phyloP scores from a whole-genome alignment of 2,888 invertebrate genomes.

The Drosophila atroscutellata region DNA sequence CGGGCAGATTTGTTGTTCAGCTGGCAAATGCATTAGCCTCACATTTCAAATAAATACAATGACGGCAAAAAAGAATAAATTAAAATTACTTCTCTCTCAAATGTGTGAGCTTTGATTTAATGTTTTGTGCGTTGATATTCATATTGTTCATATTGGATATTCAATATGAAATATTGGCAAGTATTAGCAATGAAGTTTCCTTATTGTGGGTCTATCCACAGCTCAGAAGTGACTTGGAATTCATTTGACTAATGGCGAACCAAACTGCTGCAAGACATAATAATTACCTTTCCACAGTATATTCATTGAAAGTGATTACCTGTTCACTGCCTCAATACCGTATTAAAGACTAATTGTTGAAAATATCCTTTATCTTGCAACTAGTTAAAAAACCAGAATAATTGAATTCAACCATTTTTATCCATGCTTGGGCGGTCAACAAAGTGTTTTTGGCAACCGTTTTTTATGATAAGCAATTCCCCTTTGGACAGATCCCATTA shows the following conservation, averaged over 20 bases:
- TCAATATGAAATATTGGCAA: not conserved
- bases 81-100: not conserved
- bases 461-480: not conserved
- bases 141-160: too few species aligned
- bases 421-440: not conserved
- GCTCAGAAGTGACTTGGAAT: too few species aligned
- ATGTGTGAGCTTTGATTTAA: not conserved
- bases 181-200: not conserved
- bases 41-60: constrained; percentile 1
- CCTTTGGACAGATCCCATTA: not conserved
- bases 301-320: not conserved
- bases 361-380: not conserved
- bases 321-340: not conserved
- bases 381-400: not conserved
- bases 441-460: not conserved
- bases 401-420: not conserved
- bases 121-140: not conserved
- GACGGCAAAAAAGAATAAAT: not conserved
- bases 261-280: not conserved
- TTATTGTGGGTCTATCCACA: not conserved
- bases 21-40: constrained; percentile 47
- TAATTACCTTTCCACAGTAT: not conserved
- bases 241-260: not conserved
- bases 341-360: not conserved
- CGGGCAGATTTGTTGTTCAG: constrained; percentile 28